Conservation (phyloP, 2,797 vertebrate species). For the Gobio occitaniae region DNA sequence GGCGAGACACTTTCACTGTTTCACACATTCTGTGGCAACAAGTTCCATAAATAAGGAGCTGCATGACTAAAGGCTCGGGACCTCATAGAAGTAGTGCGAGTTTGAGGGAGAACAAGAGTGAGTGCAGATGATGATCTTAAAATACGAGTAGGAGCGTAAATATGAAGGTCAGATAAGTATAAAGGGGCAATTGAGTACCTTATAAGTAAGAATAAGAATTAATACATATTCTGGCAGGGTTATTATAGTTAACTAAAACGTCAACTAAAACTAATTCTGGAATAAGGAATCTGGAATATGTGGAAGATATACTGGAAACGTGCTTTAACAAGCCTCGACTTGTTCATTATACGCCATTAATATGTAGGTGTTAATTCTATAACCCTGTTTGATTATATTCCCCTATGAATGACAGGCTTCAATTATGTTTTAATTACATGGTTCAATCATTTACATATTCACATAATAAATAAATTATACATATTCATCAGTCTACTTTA, state of each 20-base stretch:
- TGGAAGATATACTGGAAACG: background rate
- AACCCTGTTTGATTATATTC: background rate
- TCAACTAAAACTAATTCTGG: background rate
- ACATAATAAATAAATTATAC: background rate
- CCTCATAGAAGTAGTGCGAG: too few relatives aligned
- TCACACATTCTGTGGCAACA: too few relatives aligned
- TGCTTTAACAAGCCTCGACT: background rate
- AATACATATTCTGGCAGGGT: background rate
- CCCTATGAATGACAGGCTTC: background rate
- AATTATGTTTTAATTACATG: background rate
- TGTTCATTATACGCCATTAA: background rate
- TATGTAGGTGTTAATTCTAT: background rate
- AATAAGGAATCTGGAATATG: too few relatives aligned
- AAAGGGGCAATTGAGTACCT: too few relatives aligned
- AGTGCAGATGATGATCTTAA: too few relatives aligned
- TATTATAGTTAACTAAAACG: background rate
- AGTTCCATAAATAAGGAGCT: too few relatives aligned
- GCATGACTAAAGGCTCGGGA: too few relatives aligned
- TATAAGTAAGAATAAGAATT: too few relatives aligned
- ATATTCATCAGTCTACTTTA: background rate
- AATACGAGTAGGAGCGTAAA: too few relatives aligned
- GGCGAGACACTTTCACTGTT: too few relatives aligned
- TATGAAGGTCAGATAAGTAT: too few relatives aligned
- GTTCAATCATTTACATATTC: background rate
- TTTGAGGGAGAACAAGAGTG: too few relatives aligned